Evolutionary conservation across 2,113 vertebrate species (phyloP), one percentile per base, ranked within the genome.

Genomic region (Gila orcuttii): DNA sequence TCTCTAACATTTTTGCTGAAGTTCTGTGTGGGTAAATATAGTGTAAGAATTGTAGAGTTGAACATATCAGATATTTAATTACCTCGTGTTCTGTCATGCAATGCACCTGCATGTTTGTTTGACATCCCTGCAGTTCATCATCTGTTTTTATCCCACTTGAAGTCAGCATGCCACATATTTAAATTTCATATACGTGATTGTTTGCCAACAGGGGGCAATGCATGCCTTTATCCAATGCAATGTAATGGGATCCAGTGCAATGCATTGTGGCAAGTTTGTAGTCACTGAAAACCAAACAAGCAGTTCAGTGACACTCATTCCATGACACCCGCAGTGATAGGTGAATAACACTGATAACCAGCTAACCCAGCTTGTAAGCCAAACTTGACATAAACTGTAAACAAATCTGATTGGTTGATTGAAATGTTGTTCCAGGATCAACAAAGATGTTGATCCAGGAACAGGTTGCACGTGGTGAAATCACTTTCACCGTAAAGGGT

Each of bases 191-290:
- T 57, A 71, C 71, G 45, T 85, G 69, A 79, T 86, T 86, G 80
- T 79, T 84, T 81, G 83, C 92, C 91, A 92, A 91, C 87, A 93
- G 87, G 89, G 84, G 90, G 90, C 91, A 88, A 90, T 90, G 89
- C 31, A 50, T 79, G 59, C 84, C 89, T 88, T 88, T 59, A 84
- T 66, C 42, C 62, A 45, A 45, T 66, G 52, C 62, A 45, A 45
- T 89, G 71, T 45, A 76, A 84, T 15, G 25, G 33, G 84, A 77
- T 85, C 66, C 28, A 55, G 17, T 60, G 76, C 76, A 86, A 86
- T 86, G 66, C 21, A 75, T 57, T 75, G 55, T 73, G 42, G 39
- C 19, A 33, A 52, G 55, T 25, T 87, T 84, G 68, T 79, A 52
- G 84, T 83, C 82, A 87, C 64, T 87, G 17, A 77, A 50, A 77